phyloP scores from a whole-genome alignment of 2,797 vertebrate genomes.

The Hypotaenidia okinawae region DNA sequence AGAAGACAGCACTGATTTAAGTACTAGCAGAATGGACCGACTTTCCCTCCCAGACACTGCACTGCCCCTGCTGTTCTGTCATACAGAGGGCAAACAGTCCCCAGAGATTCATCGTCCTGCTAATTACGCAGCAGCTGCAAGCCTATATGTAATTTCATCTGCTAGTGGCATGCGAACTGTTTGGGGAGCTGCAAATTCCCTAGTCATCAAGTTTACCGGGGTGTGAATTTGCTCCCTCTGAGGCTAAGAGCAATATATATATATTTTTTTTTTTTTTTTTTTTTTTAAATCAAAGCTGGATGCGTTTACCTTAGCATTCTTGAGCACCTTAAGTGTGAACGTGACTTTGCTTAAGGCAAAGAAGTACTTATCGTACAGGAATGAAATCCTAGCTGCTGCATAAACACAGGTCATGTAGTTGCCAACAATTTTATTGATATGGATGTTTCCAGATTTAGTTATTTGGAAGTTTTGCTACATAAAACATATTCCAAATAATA shows the following conservation, averaged over 20 bases:
- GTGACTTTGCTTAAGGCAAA: neutral
- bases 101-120: neutral
- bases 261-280: neutral
- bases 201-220: neutral
- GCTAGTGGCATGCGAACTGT: neutral
- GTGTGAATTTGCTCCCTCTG: neutral
- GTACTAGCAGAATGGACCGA: neutral
- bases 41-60: neutral
- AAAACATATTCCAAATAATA: neutral
- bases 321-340: neutral
- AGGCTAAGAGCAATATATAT: neutral
- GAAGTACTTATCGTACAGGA: neutral
- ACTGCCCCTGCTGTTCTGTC: neutral
- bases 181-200: neutral
- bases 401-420: neutral
- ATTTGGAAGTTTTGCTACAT: neutral
- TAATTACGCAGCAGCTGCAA: slow-evolving; percentile 22
- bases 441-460: neutral
- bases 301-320: neutral
- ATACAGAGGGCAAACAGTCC: neutral
- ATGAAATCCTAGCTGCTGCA: neutral
- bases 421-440: neutral
- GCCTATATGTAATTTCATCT: neutral
- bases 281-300: neutral
- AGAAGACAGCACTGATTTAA: neutral